Evolutionary conservation across 2,797 vertebrate species (phyloP).

Genomic region (Spinus olivaceus): DNA sequence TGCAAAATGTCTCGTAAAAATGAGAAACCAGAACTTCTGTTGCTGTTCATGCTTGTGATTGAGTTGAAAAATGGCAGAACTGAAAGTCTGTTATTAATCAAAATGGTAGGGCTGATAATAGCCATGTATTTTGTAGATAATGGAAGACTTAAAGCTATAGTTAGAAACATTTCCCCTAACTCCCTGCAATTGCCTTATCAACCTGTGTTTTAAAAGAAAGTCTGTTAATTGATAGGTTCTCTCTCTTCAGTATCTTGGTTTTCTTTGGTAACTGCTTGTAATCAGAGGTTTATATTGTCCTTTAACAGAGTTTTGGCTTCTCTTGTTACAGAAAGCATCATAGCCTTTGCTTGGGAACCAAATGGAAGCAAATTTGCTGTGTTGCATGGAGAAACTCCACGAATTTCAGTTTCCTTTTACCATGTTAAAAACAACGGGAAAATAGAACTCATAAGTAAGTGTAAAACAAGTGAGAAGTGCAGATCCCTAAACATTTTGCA

Average conservation of each 20-base stretch:
- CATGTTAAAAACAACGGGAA: conserved; percentile 98
- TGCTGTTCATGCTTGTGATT: background rate
- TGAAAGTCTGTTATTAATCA: background rate
- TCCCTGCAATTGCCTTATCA: background rate
- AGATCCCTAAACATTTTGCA: background rate
- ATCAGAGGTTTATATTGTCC: background rate
- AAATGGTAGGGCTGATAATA: background rate
- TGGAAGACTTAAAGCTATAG: background rate
- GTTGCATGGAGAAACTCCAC: conserved; percentile 91
- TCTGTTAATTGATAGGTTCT: background rate
- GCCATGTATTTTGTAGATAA: background rate
- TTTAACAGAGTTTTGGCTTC: background rate
- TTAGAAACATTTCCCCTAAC: background rate
- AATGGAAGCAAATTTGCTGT: conserved; percentile 98
- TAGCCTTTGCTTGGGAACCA: conserved; percentile 98
- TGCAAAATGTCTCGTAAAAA: background rate
- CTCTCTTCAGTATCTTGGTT: accelerated
- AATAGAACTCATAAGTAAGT: conserved; percentile 95
- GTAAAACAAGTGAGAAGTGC: background rate
- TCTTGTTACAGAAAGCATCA: conserved; percentile 86
- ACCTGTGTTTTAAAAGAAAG: background rate
- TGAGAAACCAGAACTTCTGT: background rate
- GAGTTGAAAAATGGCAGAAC: background rate
- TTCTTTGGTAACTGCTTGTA: background rate
- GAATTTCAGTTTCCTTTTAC: conserved; percentile 94